Evolutionary conservation across 2,888 invertebrate species (phyloP).

Genomic region (Meiosimyza platycephala): DNA sequence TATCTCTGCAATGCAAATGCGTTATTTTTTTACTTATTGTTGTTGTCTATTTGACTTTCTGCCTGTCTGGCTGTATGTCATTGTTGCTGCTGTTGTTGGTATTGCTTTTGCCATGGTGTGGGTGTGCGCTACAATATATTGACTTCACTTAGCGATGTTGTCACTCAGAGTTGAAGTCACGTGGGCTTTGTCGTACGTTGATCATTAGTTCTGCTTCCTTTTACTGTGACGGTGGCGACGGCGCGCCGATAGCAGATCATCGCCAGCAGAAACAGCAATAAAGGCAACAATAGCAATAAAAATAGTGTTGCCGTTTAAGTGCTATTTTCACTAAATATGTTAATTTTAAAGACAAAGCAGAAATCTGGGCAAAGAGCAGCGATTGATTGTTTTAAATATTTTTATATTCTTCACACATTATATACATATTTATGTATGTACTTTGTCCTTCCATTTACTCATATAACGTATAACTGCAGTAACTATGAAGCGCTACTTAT

Average conservation of each 20-base stretch:
- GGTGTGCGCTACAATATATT: not conserved
- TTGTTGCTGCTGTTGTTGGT: not conserved
- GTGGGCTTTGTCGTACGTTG: constrained; percentile 11
- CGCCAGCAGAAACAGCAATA: not conserved
- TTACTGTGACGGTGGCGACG: not conserved
- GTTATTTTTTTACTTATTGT: constrained; percentile 11
- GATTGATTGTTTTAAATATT: too few relatives aligned
- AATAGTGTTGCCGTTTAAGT: too few relatives aligned
- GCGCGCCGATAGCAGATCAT: not conserved
- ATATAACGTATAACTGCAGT: too few relatives aligned
- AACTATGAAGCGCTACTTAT: too few relatives aligned
- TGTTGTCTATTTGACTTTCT: constrained; percentile 2
- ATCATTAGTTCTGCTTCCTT: constrained; percentile 20
- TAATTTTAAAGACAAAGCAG: too few relatives aligned
- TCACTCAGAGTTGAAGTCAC: constrained; percentile 10
- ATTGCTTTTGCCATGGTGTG: constrained; percentile 3
- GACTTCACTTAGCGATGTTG: constrained; percentile 11
- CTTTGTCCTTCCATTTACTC: too few relatives aligned
- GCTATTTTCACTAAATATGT: too few relatives aligned
- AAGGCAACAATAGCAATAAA: too few relatives aligned
- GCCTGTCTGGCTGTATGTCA: not conserved
- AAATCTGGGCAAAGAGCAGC: too few relatives aligned
- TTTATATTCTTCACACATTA: too few relatives aligned
- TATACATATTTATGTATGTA: too few relatives aligned
- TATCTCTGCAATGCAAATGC: not conserved